Evolutionary conservation across 1,140 invertebrate genomes (phyloP).

Genomic region (Calliphora vicina): DNA sequence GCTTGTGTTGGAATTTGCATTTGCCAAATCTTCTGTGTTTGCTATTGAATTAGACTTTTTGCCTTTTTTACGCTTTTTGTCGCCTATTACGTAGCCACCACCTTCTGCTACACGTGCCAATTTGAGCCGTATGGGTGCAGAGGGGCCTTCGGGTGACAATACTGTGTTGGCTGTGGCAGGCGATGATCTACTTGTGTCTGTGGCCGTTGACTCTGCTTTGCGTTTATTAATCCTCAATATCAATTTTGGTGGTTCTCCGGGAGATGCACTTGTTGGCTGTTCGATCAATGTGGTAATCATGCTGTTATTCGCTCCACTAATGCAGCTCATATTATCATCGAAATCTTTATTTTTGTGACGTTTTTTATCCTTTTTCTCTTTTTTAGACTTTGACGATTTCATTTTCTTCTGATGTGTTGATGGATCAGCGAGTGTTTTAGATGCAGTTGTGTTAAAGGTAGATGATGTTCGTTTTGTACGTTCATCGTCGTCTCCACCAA

Average conservation of each 20-base stretch:
- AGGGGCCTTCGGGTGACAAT: constrained; percentile 44
- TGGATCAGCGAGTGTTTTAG: constrained; percentile 19
- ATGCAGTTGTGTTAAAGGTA: constrained; percentile 25
- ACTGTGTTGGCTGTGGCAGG: constrained; percentile 46
- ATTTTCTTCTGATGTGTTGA: constrained; percentile 62
- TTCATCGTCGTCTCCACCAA: constrained; percentile 73
- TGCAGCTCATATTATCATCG: constrained; percentile 42
- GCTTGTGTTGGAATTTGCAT: constrained; percentile 37
- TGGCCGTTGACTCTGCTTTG: constrained; percentile 46
- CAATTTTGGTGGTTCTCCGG: constrained; percentile 68
- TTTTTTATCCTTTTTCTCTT: constrained; percentile 75
- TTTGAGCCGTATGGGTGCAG: constrained; percentile 81
- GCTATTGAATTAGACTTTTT: constrained; percentile 23
- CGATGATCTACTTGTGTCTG: constrained; percentile 58
- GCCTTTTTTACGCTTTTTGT: constrained; percentile 46
- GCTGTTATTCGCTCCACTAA: constrained; percentile 19
- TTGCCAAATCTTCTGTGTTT: constrained; percentile 10
- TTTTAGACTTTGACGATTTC: constrained; percentile 63
- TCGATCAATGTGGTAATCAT: constrained; percentile 61
- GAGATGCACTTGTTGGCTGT: constrained; percentile 62
- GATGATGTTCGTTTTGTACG: constrained; percentile 34
- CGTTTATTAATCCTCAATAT: constrained; percentile 70
- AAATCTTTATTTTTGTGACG: constrained; percentile 68
- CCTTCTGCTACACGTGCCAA: constrained; percentile 79
- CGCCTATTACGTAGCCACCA: constrained; percentile 69